These are phyloP conservation scores for Mamestra configurata DNA, from an alignment of 1,140 invertebrate genomes.

Conservation along the genomic window DNA sequence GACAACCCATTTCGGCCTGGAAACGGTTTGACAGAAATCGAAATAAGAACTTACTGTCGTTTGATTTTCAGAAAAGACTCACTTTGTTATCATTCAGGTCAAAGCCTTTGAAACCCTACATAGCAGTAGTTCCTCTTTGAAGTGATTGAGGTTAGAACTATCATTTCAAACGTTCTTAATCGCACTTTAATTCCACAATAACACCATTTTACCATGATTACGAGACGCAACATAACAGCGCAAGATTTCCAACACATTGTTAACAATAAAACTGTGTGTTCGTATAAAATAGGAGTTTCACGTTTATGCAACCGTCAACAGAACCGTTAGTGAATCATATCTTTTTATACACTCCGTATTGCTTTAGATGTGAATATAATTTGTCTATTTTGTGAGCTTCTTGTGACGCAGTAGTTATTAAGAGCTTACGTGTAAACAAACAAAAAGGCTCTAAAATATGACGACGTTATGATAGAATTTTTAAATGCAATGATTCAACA, in stretches of 20 bases:
- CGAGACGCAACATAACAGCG: conserved; percentile 18
- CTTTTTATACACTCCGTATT: conserved; percentile 22
- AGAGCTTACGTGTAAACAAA: background rate
- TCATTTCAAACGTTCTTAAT: conserved; percentile 37
- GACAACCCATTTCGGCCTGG: too few species aligned
- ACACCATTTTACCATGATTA: conserved; percentile 38
- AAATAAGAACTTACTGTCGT: too few species aligned
- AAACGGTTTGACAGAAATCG: too few species aligned
- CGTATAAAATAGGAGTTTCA: conserved; percentile 36
- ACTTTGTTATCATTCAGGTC: background rate
- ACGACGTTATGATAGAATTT: conserved; percentile 6
- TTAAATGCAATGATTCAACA: conserved; percentile 23
- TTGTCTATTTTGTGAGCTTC: conserved; percentile 39
- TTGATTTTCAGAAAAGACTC: background rate
- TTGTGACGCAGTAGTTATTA: conserved; percentile 8
- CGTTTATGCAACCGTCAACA: conserved; percentile 39
- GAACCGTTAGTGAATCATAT: conserved; percentile 41
- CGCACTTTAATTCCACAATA: conserved; percentile 44
- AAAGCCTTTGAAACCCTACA: background rate
- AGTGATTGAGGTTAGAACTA: conserved; percentile 1
- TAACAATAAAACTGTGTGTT: conserved; percentile 24
- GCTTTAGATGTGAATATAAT: conserved; percentile 35
- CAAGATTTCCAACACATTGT: conserved; percentile 32
- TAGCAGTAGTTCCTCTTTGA: background rate
- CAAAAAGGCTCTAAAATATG: background rate